phyloP scores from a whole-genome alignment of 2,888 invertebrate genomes.

The Criorhina ranunculi region DNA sequence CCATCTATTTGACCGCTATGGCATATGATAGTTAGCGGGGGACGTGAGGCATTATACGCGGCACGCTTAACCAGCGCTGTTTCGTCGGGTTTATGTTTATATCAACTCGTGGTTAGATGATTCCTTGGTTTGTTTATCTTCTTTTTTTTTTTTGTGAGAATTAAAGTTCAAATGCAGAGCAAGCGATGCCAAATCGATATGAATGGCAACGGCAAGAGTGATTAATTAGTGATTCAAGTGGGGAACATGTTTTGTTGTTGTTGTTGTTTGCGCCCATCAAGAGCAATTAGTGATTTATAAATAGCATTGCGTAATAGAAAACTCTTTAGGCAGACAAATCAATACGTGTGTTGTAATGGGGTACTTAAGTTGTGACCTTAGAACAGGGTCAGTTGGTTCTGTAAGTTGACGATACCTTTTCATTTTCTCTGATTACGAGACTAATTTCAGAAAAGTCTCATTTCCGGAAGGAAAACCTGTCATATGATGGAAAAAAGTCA shows the following conservation, averaged over 20 bases:
- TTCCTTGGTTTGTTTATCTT: slow-evolving; percentile 14
- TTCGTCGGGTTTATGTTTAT: slow-evolving; percentile 2
- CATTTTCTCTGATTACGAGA: too few relatives aligned
- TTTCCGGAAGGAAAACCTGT: too few relatives aligned
- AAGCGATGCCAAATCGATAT: not conserved
- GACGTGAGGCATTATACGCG: slow-evolving; percentile 25
- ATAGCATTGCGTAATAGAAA: not conserved
- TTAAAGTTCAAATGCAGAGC: slow-evolving; percentile 24
- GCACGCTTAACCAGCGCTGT: slow-evolving; percentile 32
- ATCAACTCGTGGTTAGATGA: slow-evolving; percentile 5
- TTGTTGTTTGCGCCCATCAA: not conserved
- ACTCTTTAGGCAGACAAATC: not conserved
- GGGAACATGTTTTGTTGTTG: slow-evolving; percentile 14
- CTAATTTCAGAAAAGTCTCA: too few relatives aligned
- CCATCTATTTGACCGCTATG: slow-evolving; percentile 5
- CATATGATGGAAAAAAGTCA: too few relatives aligned
- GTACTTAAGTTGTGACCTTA: slow-evolving; percentile 27
- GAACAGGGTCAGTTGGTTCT: not conserved
- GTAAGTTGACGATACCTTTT: not conserved
- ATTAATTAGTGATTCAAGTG: slow-evolving; percentile 40
- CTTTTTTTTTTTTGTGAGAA: not conserved
- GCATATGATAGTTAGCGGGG: slow-evolving; percentile 24
- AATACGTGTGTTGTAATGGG: not conserved
- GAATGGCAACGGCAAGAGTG: slow-evolving; percentile 23
- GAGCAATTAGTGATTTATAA: slow-evolving; percentile 11